Evolutionary conservation across 2,797 vertebrate genomes (phyloP), one percentile per base, ranked within the genome.

Genomic region (Trachurus trachurus): DNA sequence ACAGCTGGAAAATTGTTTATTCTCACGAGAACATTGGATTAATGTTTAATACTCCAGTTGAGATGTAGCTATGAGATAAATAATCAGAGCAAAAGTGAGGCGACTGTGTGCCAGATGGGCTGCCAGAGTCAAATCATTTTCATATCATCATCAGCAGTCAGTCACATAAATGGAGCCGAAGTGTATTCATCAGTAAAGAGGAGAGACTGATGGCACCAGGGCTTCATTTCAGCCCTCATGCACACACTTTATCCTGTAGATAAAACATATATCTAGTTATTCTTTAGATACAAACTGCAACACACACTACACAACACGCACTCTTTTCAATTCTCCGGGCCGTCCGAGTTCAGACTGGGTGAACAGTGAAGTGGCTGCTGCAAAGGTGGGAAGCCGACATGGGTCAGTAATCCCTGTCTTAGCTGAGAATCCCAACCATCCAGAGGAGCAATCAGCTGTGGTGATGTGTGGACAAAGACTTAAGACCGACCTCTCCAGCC

Each of bases 361-460:
- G 70, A 84, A 77, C 76, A 74, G 49, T 6, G 47, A 62, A 86
- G 64, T 71, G 66, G 61, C 63, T 60, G 76, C 80, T 85, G 76
- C 78, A 78, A 79, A 90, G 81, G 82, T 91, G 87, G 84, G 75
- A 76, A 82, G 85, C 81, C 63, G 88, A 84, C 83, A 86, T 90
- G 85, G 89, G 89, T 86, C 83, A 83, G 87, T 94, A 94, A 94
- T 91, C 92, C 83, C 79, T 58, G 90, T 91, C 90, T 95, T 91
- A 92, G 85, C 59, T 29, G 74, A 88, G 89, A 95, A 94, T 94
- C 91, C 89, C 88, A 92, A 91, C 88, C 87, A 93, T 94, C 91
- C 91, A 88, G 66, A 74, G 75, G 80, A 89, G 89, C 91, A 90
- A 86, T 94, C 90, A 89, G 90, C 87, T 90, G 89, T 91, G 83